Evolutionary conservation across 2,113 vertebrate genomes (phyloP).

Genomic region (Lanius collurio): DNA sequence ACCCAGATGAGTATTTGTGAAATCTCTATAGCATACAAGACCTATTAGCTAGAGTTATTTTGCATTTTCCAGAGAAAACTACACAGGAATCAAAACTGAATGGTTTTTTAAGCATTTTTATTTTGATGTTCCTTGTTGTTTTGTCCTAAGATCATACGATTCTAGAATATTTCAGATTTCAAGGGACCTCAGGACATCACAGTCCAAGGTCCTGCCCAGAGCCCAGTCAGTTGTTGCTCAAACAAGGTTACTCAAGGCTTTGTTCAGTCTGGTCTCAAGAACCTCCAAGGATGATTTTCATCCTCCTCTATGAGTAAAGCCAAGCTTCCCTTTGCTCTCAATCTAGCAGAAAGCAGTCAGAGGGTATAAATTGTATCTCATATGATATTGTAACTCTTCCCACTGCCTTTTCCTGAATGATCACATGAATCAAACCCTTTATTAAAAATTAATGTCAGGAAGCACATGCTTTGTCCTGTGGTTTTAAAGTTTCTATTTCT

Average conservation of each 20-base stretch:
- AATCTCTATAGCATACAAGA: neutral
- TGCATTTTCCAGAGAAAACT: neutral
- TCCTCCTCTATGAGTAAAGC: neutral
- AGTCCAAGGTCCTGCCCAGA: neutral
- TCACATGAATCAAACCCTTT: neutral
- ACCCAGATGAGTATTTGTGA: neutral
- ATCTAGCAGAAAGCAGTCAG: neutral
- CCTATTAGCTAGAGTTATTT: neutral
- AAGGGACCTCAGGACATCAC: neutral
- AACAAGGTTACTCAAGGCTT: neutral
- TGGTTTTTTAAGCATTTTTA: neutral
- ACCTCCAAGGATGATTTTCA: neutral
- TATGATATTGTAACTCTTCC: neutral
- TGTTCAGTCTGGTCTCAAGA: neutral
- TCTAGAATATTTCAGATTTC: neutral
- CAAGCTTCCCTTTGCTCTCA: neutral
- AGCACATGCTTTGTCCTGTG: neutral
- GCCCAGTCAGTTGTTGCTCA: neutral
- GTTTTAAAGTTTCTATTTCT: neutral
- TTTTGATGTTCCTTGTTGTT: neutral
- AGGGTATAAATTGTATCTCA: neutral
- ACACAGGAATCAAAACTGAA: neutral
- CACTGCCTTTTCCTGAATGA: neutral
- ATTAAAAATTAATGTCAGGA: neutral
- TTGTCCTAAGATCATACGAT: neutral